Conservation (phyloP, 2,113 vertebrate genomes). For the Kryptolebias marmoratus region DNA sequence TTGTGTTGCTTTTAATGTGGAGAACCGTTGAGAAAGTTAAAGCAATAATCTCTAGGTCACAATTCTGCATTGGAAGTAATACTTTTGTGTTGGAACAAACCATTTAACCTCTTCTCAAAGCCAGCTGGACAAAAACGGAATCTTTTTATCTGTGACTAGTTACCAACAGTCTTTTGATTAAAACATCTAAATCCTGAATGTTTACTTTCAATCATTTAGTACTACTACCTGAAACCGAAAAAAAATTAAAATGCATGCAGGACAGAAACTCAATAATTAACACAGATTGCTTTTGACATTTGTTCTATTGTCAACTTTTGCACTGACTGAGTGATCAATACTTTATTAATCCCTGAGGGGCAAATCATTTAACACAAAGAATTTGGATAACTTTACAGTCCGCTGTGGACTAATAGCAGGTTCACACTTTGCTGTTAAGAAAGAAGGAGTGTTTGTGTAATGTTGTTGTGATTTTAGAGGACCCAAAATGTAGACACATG, state of each 20-base stretch:
- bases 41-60: constrained; percentile 70
- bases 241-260: constrained; percentile 79
- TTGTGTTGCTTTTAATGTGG: constrained; percentile 70
- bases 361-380: constrained; percentile 87
- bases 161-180: constrained; percentile 48
- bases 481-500: too few species aligned
- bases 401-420: constrained; percentile 32
- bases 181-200: constrained; percentile 43
- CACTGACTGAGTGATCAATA: too few species aligned
- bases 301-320: too few species aligned
- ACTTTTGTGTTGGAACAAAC: constrained; percentile 22
- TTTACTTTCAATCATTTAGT: constrained; percentile 18
- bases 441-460: constrained; percentile 15
- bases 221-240: too few species aligned
- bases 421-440: constrained; percentile 48
- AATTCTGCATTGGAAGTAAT: constrained; percentile 9
- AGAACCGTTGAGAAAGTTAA: constrained; percentile 72
- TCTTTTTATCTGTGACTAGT: constrained; percentile 29
- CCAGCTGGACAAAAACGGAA: constrained; percentile 25
- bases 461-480: too few species aligned
- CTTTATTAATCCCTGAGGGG: too few species aligned
- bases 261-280: constrained; percentile 92
- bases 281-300: constrained; percentile 73
- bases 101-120: constrained; percentile 25
- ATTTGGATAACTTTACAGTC: constrained; percentile 80